These are phyloP conservation scores for Meandrina meandrites DNA, from an alignment of 92 coral and sea anemone species.

Conservation along the genomic window DNA sequence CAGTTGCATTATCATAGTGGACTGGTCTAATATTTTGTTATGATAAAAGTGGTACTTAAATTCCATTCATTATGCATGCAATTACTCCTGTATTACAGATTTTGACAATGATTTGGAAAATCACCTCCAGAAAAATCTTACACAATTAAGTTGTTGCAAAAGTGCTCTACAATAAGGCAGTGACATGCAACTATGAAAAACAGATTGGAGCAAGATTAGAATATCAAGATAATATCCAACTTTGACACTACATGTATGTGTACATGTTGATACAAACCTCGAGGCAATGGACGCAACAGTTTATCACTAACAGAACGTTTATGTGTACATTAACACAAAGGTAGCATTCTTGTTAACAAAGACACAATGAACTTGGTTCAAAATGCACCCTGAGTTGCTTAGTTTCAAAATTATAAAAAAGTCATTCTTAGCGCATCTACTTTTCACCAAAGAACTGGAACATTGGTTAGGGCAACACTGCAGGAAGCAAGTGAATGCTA, in stretches of 20 bases:
- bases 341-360: not conserved
- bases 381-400: too few relatives aligned
- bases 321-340: not conserved
- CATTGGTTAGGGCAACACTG: not conserved
- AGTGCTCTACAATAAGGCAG: slow-evolving; percentile 5
- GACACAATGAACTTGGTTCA: too few relatives aligned
- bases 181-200: not conserved
- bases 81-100: too few relatives aligned
- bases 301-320: not conserved
- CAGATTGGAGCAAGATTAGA: not conserved
- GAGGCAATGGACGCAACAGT: not conserved
- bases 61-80: too few relatives aligned
- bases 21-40: too few relatives aligned
- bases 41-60: too few relatives aligned
- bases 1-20: too few relatives aligned
- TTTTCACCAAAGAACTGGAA: too few relatives aligned
- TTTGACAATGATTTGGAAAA: too few relatives aligned
- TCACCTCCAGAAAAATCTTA: too few relatives aligned
- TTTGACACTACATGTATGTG: not conserved
- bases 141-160: not conserved
- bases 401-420: too few relatives aligned
- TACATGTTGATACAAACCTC: not conserved
- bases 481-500: not conserved
- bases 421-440: too few relatives aligned
- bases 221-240: slow-evolving; percentile 22